phyloP scores from a whole-genome alignment of 2,888 invertebrate species.

The Hyles lineata region DNA sequence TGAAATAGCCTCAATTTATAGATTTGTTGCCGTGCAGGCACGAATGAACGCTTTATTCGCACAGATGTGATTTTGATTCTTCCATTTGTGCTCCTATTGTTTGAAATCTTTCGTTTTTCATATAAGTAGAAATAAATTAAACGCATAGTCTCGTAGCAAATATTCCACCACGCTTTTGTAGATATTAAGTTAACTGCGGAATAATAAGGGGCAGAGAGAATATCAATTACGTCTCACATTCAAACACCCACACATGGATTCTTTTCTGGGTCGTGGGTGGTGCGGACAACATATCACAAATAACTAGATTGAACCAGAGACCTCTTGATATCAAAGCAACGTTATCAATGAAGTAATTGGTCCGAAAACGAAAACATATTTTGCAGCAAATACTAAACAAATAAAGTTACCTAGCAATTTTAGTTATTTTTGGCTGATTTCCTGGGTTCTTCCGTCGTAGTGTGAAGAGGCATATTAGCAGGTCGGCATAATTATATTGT shows the following conservation, averaged over 20 bases:
- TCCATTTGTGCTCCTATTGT: neutral
- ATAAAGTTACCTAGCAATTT: too few species aligned
- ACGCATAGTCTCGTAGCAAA: neutral
- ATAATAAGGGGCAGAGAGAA: neutral
- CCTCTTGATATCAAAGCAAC: neutral
- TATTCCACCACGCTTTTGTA: neutral
- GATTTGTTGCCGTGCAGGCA: conserved; percentile 41
- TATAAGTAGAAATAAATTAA: neutral
- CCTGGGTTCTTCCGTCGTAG: too few species aligned
- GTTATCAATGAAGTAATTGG: neutral
- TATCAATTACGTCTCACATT: conserved; percentile 11
- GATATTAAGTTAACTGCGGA: neutral
- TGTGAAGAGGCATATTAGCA: too few species aligned
- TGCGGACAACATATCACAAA: neutral
- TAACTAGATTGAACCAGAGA: neutral
- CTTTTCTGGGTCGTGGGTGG: neutral
- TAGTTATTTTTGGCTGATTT: too few species aligned
- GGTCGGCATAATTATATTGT: too few species aligned
- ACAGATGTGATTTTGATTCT: conserved; percentile 15
- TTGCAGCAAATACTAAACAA: too few species aligned
- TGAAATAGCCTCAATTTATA: conserved; percentile 40
- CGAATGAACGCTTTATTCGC: conserved; percentile 4
- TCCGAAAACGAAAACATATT: neutral
- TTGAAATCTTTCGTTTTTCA: neutral
- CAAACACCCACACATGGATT: conserved; percentile 14